Conservation (phyloP, 2,113 vertebrate species). For the rat (Rattus norvegicus) region GRCr8 NC_086031.1:46275501-46276000, state of each 20-base stretch:
- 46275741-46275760: not conserved
- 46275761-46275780: not conserved
- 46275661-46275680: no score
- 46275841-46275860: conserved; percentile 58
- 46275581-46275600: not conserved
- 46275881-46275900: conserved; percentile 48
- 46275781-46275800: not conserved
- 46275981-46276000: not conserved
- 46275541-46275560: not conserved
- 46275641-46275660: not conserved
- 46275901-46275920: not conserved
- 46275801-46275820: not conserved
- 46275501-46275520: not conserved
- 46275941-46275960: not conserved
- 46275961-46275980: not conserved
- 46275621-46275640: not conserved
- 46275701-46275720: not conserved
- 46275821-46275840: conserved; percentile 41
- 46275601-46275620: not conserved
- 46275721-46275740: not conserved
- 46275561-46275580: not conserved
- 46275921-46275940: not conserved
- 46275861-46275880: conserved; percentile 10
- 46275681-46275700: not conserved
- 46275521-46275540: not conserved